Percentiles rank a stretch among this genome's conserved stretches.
These are phyloP conservation scores for Crax fasciolata DNA, from an alignment of 2,797 vertebrate species.

Conservation along the genomic window DNA sequence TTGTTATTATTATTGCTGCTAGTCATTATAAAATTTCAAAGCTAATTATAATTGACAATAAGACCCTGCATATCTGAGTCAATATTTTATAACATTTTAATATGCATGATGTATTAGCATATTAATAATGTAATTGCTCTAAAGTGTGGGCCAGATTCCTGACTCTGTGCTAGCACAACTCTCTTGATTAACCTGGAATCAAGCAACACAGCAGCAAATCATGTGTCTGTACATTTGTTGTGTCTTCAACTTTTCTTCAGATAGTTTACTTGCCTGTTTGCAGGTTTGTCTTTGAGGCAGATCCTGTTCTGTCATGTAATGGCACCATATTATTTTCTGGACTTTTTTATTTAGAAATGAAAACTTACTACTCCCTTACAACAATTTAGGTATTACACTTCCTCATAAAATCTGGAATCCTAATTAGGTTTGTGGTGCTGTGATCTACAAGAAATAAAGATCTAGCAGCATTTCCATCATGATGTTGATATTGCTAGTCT, in stretches of 20 bases:
- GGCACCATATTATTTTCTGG: background rate
- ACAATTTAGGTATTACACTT: accelerated
- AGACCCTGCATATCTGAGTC: conserved; percentile 31
- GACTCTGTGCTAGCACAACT: background rate
- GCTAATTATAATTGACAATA: conserved; percentile 62
- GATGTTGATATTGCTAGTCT: background rate
- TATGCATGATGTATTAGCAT: conserved; percentile 31
- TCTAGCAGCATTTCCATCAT: background rate
- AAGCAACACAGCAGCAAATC: background rate
- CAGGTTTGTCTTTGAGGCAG: background rate
- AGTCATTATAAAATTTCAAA: conserved; percentile 43
- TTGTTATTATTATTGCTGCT: conserved; percentile 55
- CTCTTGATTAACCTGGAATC: background rate
- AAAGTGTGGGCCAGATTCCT: background rate
- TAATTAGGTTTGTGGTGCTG: background rate
- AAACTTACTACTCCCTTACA: background rate
- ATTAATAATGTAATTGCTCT: conserved; percentile 51
- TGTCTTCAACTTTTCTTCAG: background rate
- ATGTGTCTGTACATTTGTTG: background rate
- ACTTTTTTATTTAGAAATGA: background rate
- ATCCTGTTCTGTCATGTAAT: background rate
- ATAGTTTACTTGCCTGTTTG: background rate
- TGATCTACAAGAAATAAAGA: background rate
- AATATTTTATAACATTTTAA: conserved; percentile 65
- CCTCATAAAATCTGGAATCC: background rate